These are phyloP conservation scores for Crotalus horridus DNA, from an alignment of 2,113 vertebrate genomes.

Conservation along the genomic window DNA sequence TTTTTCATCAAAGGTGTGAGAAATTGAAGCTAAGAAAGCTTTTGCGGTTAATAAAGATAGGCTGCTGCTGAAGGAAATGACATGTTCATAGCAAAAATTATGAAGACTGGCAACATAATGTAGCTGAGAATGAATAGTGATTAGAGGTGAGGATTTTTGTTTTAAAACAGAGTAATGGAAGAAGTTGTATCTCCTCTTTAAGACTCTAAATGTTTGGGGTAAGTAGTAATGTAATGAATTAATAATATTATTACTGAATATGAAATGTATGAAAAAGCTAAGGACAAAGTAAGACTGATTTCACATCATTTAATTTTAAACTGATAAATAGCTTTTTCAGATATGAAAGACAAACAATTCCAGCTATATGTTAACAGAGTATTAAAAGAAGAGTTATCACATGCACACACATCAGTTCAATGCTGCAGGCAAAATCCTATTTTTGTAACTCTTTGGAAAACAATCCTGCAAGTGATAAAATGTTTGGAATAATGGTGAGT, in stretches of 20 bases:
- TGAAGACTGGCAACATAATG: neutral
- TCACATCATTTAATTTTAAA: neutral
- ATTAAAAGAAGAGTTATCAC: neutral
- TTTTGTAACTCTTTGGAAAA: conserved; percentile 1
- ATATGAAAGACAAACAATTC: conserved; percentile 39
- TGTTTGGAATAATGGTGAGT: conserved; percentile 34
- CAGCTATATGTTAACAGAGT: conserved; percentile 27
- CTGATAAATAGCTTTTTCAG: conserved; percentile 31
- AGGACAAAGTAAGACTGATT: neutral
- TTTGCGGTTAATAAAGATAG: neutral
- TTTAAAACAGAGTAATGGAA: neutral
- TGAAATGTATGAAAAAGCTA: neutral
- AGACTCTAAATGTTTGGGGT: neutral
- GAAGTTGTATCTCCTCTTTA: neutral
- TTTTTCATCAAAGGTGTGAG: neutral
- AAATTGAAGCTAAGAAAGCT: neutral
- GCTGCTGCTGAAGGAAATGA: neutral
- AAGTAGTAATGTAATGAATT: neutral
- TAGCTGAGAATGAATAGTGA: neutral
- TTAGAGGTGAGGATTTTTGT: neutral
- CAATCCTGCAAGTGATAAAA: neutral
- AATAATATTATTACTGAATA: neutral
- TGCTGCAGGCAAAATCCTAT: neutral
- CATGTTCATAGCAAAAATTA: neutral
- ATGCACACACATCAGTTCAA: neutral